phyloP scores from a whole-genome alignment of 1,140 invertebrate genomes.

The silkworm (Bombyx mori) region ASM3026992v2 NC_085113.1:11828501-11829000 shows the following conservation, averaged over 20 bases:
- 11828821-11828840: no score
- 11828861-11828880: no score
- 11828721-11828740: background rate
- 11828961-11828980: no score
- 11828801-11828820: background rate
- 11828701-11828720: background rate
- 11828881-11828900: no score
- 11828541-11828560: background rate
- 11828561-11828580: background rate
- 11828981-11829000: no score
- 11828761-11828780: background rate
- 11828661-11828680: background rate
- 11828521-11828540: background rate
- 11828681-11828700: background rate
- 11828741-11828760: background rate
- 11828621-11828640: background rate
- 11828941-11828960: no score
- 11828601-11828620: background rate
- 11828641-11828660: background rate
- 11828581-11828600: background rate
- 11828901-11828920: no score
- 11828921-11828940: no score
- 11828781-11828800: background rate
- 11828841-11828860: no score
- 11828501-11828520: background rate